Evolutionary conservation across 2,888 invertebrate species (phyloP), one percentile per base, ranked within the genome.

Genomic region (Chaitophorus viminalis): DNA sequence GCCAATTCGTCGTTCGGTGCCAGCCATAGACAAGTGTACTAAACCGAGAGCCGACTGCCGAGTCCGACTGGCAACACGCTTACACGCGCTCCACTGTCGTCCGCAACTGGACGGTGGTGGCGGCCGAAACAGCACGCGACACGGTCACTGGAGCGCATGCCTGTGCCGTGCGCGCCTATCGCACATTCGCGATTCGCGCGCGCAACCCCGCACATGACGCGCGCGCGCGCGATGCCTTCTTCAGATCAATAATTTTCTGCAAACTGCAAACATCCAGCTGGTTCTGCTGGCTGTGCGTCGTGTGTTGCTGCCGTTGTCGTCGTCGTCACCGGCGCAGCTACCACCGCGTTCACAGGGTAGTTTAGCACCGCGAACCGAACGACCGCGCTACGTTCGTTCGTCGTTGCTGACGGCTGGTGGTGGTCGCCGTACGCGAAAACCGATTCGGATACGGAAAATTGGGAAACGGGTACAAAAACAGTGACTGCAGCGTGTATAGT

Each of bases 201-300:
- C n/a, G 75, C n/a, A 14, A 33, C 29, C 33, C 25, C 68, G 14
- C 25, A 60, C 21, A 60, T 3, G 21, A n/a, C 36, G 31, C 36
- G 25, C 46, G 31, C 79, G 74, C 60, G 33, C 74, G n/a, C 74
- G 31, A 1, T 14, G 46, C 25, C 36, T 8, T 17, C 4, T 25
- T 75, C 74, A 74, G 87, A 87, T 87, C 87, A 87, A 87, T 87
- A 87, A 70, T 68, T 46, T n/a, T n/a, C n/a, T n/a, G n/a, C n/a
- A n/a, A n/a, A n/a, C 39, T 87, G 87, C 79, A 87, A 81, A 87
- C 74, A 33, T 74, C 84, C 87, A 87, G 87, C 87, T 81, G 87
- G 87, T 81, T 31, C 72, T 54, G 21, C 54, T 86, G 52, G 70
- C 36, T 72, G 86, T 74, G 70, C n/a, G 39, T 39, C 70, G 70